A percentile compares a stretch with the other conserved stretches of the same genome.
These are phyloP conservation scores for Muschampia plurimacula DNA, from an alignment of 2,888 invertebrate genomes.

Conservation along the genomic window DNA sequence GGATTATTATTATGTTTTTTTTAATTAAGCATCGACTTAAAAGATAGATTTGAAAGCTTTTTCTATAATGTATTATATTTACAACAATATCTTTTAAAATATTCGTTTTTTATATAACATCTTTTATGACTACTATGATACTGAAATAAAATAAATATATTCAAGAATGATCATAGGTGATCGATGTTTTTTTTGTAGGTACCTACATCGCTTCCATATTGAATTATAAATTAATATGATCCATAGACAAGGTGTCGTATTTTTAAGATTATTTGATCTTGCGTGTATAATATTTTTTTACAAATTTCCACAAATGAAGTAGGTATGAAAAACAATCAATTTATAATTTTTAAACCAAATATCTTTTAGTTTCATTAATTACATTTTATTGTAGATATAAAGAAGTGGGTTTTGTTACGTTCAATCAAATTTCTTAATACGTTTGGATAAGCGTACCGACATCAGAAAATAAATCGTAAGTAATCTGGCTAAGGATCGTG, in stretches of 20 bases:
- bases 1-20: too few relatives aligned
- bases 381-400: neutral
- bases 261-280: constrained; percentile 9
- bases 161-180: too few relatives aligned
- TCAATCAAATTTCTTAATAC: constrained; percentile 8
- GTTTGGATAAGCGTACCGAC: constrained; percentile 30
- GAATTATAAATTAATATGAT: constrained; percentile 40
- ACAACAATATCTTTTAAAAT: too few relatives aligned
- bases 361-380: neutral
- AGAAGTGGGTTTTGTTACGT: neutral
- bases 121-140: too few relatives aligned
- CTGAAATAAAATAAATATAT: too few relatives aligned
- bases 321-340: neutral
- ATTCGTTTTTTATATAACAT: too few relatives aligned
- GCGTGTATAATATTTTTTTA: neutral
- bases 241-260: constrained; percentile 42
- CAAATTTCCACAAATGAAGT: neutral
- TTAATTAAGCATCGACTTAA: too few relatives aligned
- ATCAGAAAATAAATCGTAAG: neutral
- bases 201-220: constrained; percentile 22
- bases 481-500: neutral
- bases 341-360: neutral
- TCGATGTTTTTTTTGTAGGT: neutral
- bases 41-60: too few relatives aligned
- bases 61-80: too few relatives aligned